phyloP scores from a whole-genome alignment of 2,113 vertebrate genomes.

The Sigmodon hispidus region DNA sequence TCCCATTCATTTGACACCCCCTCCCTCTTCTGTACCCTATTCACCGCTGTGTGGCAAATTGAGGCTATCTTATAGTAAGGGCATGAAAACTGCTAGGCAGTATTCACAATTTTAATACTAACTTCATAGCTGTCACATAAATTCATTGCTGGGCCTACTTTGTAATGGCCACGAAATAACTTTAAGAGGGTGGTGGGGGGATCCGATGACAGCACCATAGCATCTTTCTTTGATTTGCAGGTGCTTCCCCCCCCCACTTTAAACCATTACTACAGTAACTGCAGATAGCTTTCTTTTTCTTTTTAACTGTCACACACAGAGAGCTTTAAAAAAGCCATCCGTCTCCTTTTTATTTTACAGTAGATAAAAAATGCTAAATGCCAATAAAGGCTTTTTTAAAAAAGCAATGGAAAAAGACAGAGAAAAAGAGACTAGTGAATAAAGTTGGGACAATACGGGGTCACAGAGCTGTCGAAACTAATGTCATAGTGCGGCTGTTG shows the following conservation, averaged over 20 bases:
- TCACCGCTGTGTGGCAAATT: conserved; percentile 82
- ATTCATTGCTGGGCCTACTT: conserved; percentile 82
- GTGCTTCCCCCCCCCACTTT: conserved; percentile 84
- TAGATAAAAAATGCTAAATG: conserved; percentile 89
- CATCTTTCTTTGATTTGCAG: conserved; percentile 86
- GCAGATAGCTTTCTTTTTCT: conserved; percentile 67
- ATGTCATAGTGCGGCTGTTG: conserved; percentile 88
- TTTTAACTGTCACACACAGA: conserved; percentile 74
- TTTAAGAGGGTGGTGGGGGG: conserved; percentile 70
- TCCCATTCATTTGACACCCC: background rate
- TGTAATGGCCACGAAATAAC: conserved; percentile 79
- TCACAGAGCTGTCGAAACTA: conserved; percentile 89
- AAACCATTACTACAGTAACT: conserved; percentile 84
- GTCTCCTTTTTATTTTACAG: conserved; percentile 83
- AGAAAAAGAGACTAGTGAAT: conserved; percentile 89
- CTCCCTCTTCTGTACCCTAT: conserved; percentile 54
- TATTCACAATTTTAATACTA: conserved; percentile 88
- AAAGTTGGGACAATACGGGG: conserved; percentile 92
- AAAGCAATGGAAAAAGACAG: conserved; percentile 67
- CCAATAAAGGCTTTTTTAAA: conserved; percentile 82
- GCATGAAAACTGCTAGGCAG: conserved; percentile 74
- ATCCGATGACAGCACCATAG: conserved; percentile 73
- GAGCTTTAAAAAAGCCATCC: conserved; percentile 66
- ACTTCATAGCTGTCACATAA: conserved; percentile 92
- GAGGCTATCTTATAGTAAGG: conserved; percentile 72